A percentile compares a stretch with the other conserved stretches of the same genome.
Conservation (phyloP, 37 sponge, comb jelly and placozoan genomes). For the Spongilla lacustris region DNA sequence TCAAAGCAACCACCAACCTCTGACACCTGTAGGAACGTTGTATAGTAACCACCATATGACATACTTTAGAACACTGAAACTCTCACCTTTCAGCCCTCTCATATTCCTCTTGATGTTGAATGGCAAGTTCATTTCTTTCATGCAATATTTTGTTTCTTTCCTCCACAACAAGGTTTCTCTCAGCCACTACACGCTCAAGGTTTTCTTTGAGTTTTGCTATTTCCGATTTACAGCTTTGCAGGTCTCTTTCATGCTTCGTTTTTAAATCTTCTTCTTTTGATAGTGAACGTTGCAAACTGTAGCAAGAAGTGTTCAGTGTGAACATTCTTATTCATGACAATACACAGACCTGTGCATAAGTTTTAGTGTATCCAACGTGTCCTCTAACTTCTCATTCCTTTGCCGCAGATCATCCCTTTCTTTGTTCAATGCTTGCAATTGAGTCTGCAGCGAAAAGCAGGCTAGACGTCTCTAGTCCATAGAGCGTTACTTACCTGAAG, state of each 20-base stretch:
- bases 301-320: too few species aligned
- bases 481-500: conserved; percentile 38
- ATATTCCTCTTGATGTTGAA: conserved; percentile 32
- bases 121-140: conserved; percentile 21
- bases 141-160: conserved; percentile 43
- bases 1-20: conserved; percentile 2
- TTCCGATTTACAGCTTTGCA: conserved; percentile 3
- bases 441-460: conserved; percentile 11
- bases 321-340: not conserved
- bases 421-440: conserved; percentile 30
- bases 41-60: not conserved
- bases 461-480: too few species aligned
- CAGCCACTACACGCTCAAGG: conserved; percentile 14
- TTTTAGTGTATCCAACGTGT: conserved; percentile 50
- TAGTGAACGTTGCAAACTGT: conserved; percentile 48
- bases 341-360: conserved; percentile 32
- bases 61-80: not conserved
- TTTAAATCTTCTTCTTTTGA: conserved; percentile 54
- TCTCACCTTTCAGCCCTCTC: conserved; percentile 49
- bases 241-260: conserved; percentile 25
- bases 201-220: conserved; percentile 2
- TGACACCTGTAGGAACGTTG: not conserved
- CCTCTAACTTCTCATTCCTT: conserved; percentile 54
- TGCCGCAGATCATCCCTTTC: conserved; percentile 47
- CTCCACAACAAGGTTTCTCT: conserved; percentile 36